These are phyloP conservation scores for Gobius niger DNA, from an alignment of 2,113 vertebrate genomes.

Conservation along the genomic window DNA sequence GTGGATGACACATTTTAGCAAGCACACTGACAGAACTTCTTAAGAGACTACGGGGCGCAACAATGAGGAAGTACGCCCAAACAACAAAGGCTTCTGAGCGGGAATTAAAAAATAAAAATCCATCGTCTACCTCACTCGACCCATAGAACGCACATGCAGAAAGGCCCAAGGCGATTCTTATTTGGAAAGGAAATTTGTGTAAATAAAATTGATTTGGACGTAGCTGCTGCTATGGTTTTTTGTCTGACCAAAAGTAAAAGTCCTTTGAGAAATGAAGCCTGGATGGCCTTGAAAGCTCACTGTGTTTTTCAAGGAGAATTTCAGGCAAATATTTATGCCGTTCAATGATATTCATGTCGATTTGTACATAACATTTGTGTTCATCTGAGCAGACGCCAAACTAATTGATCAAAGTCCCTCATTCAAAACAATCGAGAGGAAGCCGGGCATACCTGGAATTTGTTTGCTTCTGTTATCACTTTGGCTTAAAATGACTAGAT, in stretches of 20 bases:
- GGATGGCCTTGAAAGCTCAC: no score
- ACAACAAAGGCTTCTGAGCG: constrained; percentile 5
- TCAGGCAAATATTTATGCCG: no score
- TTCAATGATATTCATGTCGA: no score
- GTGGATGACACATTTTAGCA: not conserved
- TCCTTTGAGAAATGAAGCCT: no score
- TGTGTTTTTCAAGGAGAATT: no score
- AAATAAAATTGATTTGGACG: constrained; percentile 6
- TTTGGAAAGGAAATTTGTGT: constrained; percentile 6
- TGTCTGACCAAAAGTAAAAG: not conserved
- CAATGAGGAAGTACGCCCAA: not conserved
- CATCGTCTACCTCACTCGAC: not conserved
- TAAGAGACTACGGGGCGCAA: not conserved
- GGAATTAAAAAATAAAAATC: not conserved
- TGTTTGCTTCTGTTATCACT: no score
- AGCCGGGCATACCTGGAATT: no score
- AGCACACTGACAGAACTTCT: not conserved
- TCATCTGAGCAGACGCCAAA: no score
- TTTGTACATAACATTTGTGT: no score
- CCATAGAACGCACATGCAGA: not conserved
- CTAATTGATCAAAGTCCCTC: no score
- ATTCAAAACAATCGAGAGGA: no score
- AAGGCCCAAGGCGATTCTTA: not conserved
- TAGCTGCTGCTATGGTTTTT: not conserved
- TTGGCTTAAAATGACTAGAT: no score